phyloP scores from a whole-genome alignment of 2,888 invertebrate species.

The Diploptera punctata region DNA sequence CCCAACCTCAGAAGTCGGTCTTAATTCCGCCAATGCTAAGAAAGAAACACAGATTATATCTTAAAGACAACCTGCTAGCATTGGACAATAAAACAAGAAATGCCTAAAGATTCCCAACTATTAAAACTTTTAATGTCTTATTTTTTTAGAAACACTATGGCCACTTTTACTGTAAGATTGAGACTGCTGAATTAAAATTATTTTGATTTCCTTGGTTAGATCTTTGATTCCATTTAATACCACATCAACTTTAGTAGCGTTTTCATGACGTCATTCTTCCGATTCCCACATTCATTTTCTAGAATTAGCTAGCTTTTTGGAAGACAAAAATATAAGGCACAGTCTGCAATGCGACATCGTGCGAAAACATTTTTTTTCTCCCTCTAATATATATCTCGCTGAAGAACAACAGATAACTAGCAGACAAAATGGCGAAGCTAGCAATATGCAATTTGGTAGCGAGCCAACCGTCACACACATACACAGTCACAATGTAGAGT shows the following conservation, averaged over 20 bases:
- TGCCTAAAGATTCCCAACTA: too few relatives aligned
- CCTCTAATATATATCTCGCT: neutral
- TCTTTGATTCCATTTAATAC: too few relatives aligned
- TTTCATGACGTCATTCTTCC: neutral
- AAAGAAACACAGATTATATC: too few relatives aligned
- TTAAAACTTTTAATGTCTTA: too few relatives aligned
- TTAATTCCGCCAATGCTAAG: too few relatives aligned
- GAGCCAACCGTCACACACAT: slow-evolving; percentile 8
- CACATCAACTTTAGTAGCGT: neutral
- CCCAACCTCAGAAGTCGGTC: too few relatives aligned
- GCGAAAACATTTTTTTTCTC: neutral
- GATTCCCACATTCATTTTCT: neutral
- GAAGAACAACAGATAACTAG: slow-evolving; percentile 24
- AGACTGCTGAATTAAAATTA: too few relatives aligned
- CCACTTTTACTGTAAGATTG: too few relatives aligned
- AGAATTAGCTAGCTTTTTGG: neutral
- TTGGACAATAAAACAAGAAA: too few relatives aligned
- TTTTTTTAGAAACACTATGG: too few relatives aligned
- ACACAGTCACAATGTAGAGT: neutral
- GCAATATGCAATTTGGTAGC: slow-evolving; percentile 23
- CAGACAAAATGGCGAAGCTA: slow-evolving; percentile 23
- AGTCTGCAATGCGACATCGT: slow-evolving; percentile 11
- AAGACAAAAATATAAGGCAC: neutral
- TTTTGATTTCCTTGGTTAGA: too few relatives aligned
- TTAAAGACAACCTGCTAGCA: too few relatives aligned